A percentile compares a stretch with the other conserved stretches of the same genome.
These are phyloP conservation scores for Apodemia duryi DNA, from an alignment of 2,888 invertebrate genomes.

Conservation along the genomic window DNA sequence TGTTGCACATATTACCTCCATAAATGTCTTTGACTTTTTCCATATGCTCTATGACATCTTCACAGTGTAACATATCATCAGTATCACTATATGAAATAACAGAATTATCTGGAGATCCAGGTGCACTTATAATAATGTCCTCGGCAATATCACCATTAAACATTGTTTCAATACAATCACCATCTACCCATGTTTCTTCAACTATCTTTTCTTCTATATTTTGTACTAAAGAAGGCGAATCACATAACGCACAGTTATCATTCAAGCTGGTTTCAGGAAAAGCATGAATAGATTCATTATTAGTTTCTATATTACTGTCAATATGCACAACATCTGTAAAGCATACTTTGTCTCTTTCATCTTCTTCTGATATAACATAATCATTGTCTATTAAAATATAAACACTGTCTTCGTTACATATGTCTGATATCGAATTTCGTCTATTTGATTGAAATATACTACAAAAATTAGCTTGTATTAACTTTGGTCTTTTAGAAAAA, in stretches of 20 bases:
- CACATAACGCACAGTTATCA: constrained; percentile 29
- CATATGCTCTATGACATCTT: constrained; percentile 43
- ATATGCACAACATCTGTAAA: constrained; percentile 49
- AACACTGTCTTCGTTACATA: constrained; percentile 60
- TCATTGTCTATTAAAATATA: constrained; percentile 66
- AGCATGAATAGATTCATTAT: constrained; percentile 20
- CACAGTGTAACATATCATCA: constrained; percentile 35
- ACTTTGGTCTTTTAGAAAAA: constrained; percentile 45
- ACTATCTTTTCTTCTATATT: constrained; percentile 42
- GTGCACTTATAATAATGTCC: constrained; percentile 50
- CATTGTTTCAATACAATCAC: constrained; percentile 69
- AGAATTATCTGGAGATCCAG: constrained; percentile 42
- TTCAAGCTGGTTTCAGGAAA: constrained; percentile 29
- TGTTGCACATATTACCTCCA: constrained; percentile 51
- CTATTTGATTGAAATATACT: constrained; percentile 54
- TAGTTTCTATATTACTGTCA: constrained; percentile 31
- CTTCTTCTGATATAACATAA: constrained; percentile 59
- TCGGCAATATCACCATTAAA: constrained; percentile 65
- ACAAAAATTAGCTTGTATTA: constrained; percentile 44
- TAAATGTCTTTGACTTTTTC: constrained; percentile 53
- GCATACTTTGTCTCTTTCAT: constrained; percentile 52
- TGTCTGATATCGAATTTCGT: constrained; percentile 62
- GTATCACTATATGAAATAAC: constrained; percentile 37
- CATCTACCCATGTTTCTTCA: constrained; percentile 64
- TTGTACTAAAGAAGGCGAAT: constrained; percentile 39